Conservation (phyloP, 1,140 invertebrate genomes). For the Euwallacea similis region DNA sequence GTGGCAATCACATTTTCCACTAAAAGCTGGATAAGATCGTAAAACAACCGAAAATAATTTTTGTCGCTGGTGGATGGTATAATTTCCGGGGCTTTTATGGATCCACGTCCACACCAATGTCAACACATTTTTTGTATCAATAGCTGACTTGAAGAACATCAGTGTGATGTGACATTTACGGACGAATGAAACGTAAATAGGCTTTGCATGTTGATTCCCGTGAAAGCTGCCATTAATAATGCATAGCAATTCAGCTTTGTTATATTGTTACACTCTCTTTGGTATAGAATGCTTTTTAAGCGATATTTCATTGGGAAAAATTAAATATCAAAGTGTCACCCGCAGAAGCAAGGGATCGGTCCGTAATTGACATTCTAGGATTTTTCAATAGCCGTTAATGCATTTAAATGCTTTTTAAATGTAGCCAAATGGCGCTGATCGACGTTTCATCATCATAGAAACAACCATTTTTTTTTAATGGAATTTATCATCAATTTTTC, state of each 20-base stretch:
- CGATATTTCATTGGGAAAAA: no score
- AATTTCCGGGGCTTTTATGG: slow-evolving; percentile 19
- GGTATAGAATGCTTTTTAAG: no score
- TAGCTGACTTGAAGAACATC: slow-evolving; percentile 19
- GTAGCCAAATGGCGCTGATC: no score
- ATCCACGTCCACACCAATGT: slow-evolving; percentile 27
- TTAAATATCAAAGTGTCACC: no score
- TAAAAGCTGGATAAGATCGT: slow-evolving; percentile 26
- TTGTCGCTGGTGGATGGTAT: slow-evolving; percentile 22
- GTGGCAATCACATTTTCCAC: slow-evolving; percentile 28
- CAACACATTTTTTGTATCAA: slow-evolving; percentile 33
- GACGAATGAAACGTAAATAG: slow-evolving; percentile 15
- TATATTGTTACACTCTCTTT: no score
- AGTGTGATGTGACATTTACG: slow-evolving; percentile 22
- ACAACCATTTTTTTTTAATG: no score
- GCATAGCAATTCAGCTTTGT: not conserved
- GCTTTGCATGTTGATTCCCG: slow-evolving; percentile 11
- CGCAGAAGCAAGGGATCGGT: no score
- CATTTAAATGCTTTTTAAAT: no score
- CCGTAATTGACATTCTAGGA: no score
- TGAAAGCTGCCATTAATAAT: slow-evolving; percentile 17
- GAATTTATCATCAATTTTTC: no score
- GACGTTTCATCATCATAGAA: no score
- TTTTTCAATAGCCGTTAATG: no score
- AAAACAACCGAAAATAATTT: slow-evolving; percentile 29